A percentile compares a stretch with the other conserved stretches of the same genome.
Conservation (phyloP, 2,797 vertebrate species). For the Tarsius wallacei region DNA sequence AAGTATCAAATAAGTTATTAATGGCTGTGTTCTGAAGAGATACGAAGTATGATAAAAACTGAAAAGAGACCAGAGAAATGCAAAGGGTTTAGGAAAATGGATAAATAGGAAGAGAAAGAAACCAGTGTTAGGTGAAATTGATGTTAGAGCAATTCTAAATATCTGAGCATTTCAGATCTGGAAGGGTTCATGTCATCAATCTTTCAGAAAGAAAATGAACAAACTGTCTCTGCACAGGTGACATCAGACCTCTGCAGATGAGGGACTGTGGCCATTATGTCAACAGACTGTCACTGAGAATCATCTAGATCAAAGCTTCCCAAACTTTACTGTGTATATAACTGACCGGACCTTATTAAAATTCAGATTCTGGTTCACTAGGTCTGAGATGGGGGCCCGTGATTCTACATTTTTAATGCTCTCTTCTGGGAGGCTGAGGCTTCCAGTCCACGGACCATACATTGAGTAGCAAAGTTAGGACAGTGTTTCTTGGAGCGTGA, state of each 20-base stretch:
- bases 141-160: slow-evolving; percentile 1
- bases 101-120: background rate
- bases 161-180: background rate
- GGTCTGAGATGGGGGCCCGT: background rate
- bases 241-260: no score
- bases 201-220: background rate
- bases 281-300: background rate
- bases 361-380: background rate
- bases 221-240: background rate
- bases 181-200: background rate
- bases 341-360: background rate
- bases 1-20: background rate
- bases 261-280: fast-evolving
- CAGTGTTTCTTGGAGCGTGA: background rate
- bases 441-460: background rate
- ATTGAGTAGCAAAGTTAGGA: background rate
- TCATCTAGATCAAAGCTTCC: background rate
- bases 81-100: background rate
- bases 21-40: background rate
- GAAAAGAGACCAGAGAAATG: background rate
- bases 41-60: background rate
- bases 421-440: background rate
- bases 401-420: background rate
- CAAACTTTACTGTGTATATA: background rate
- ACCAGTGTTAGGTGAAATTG: background rate